Evolutionary conservation across 2,113 vertebrate genomes (phyloP).

Genomic region (Chloebia gouldiae): DNA sequence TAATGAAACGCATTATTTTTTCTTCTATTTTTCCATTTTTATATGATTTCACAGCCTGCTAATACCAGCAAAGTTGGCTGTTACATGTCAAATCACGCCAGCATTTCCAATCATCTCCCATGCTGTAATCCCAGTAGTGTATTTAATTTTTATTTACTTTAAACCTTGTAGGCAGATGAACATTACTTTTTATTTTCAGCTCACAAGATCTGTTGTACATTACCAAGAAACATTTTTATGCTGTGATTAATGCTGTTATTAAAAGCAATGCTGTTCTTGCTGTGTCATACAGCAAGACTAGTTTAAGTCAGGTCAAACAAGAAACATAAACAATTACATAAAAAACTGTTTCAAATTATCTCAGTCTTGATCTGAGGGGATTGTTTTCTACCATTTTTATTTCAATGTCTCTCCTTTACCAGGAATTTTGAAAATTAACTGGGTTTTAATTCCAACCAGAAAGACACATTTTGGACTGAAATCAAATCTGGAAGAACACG

Average conservation of each 20-base stretch:
- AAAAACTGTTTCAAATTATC: neutral
- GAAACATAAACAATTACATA: neutral
- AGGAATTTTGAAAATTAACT: neutral
- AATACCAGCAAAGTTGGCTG: slow-evolving; percentile 10
- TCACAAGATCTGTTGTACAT: neutral
- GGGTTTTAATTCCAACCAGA: neutral
- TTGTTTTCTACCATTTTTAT: neutral
- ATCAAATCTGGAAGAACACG: neutral
- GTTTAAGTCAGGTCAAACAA: neutral
- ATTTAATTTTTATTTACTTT: slow-evolving; percentile 28
- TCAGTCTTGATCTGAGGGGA: neutral
- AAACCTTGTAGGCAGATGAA: neutral
- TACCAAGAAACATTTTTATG: neutral
- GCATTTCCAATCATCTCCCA: neutral
- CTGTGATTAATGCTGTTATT: neutral
- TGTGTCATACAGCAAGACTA: neutral
- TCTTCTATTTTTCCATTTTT: neutral
- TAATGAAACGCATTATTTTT: neutral
- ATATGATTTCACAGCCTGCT: neutral
- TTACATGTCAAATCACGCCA: neutral
- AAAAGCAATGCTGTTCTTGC: neutral
- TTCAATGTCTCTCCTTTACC: neutral
- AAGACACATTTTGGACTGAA: neutral
- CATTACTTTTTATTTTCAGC: neutral
- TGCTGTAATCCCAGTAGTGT: neutral